phyloP scores from a whole-genome alignment of 2,113 vertebrate genomes.

The Phalacrocorax brasilianus region DNA sequence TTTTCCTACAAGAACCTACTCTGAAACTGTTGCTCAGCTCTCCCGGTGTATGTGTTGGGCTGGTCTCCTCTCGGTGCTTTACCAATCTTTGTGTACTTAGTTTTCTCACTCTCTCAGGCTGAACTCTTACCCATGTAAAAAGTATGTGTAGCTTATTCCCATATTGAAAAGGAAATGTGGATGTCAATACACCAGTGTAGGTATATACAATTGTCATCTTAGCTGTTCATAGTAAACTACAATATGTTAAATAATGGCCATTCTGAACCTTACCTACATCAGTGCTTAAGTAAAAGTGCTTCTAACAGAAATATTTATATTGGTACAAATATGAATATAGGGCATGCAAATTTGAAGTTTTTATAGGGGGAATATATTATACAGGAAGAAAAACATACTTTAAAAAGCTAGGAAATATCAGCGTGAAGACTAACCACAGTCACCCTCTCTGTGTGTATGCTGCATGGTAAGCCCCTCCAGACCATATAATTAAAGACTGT shows the following conservation, averaged over 20 bases:
- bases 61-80: background rate
- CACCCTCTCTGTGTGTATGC: background rate
- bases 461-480: background rate
- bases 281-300: background rate
- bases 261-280: background rate
- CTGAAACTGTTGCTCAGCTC: background rate
- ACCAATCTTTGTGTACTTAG: background rate
- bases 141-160: background rate
- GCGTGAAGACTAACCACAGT: background rate
- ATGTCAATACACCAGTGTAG: background rate
- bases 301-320: background rate
- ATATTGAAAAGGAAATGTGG: background rate
- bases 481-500: background rate
- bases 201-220: background rate
- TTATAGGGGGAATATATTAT: background rate
- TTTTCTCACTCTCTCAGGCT: background rate
- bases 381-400: background rate
- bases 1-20: background rate
- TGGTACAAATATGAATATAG: background rate
- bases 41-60: background rate
- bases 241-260: background rate
- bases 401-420: background rate
- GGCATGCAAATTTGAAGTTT: background rate
- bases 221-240: background rate
- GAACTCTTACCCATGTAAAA: background rate